Conservation (phyloP, 2,797 vertebrate genomes). For the Bothrops alternatus region DNA sequence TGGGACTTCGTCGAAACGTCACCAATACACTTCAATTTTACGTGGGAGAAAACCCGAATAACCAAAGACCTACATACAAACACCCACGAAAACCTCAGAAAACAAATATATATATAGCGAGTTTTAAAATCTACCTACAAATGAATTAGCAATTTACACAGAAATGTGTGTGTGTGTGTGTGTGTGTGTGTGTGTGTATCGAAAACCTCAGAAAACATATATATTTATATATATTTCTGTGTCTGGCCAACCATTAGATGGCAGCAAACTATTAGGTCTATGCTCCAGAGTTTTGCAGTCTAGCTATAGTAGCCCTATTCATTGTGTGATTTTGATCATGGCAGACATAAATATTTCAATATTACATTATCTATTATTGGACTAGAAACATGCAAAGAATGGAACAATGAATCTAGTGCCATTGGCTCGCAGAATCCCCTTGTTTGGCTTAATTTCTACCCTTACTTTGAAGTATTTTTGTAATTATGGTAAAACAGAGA, state of each 20-base stretch:
- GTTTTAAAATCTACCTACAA: too few relatives aligned
- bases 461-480: neutral
- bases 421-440: rapidly evolving
- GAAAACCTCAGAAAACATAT: too few relatives aligned
- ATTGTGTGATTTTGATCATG: neutral
- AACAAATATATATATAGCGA: too few relatives aligned
- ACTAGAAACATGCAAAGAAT: neutral
- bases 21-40: too few relatives aligned
- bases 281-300: neutral
- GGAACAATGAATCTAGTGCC: neutral
- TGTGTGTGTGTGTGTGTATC: too few relatives aligned
- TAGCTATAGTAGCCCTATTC: neutral
- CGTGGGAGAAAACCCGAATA: too few relatives aligned
- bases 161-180: too few relatives aligned
- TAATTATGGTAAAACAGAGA: neutral
- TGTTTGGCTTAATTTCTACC: neutral
- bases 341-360: neutral
- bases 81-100: too few relatives aligned
- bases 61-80: too few relatives aligned
- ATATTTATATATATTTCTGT: neutral
- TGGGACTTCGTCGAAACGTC: too few relatives aligned
- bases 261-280: neutral
- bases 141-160: too few relatives aligned
- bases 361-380: neutral
- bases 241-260: neutral